These are phyloP conservation scores for Leptodactylus fuscus DNA, from an alignment of 2,113 vertebrate species.

Conservation along the genomic window DNA sequence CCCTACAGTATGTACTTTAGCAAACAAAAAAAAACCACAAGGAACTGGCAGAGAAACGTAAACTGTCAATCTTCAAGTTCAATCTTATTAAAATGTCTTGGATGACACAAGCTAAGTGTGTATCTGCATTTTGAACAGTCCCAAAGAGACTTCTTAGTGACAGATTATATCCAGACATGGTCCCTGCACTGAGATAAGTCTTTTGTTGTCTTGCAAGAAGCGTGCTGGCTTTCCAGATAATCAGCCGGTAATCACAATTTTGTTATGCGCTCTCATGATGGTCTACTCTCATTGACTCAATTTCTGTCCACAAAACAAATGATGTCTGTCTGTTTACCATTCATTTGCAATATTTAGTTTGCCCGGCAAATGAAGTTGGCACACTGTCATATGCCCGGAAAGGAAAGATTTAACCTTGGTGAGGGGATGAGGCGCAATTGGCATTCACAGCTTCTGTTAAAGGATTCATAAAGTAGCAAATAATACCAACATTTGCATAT, in stretches of 20 bases:
- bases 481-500: background rate
- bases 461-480: background rate
- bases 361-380: slow-evolving; percentile 32
- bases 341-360: slow-evolving; percentile 48
- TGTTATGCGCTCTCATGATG: slow-evolving; percentile 55
- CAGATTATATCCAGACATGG: slow-evolving; percentile 57
- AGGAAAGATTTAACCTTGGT: slow-evolving; percentile 25
- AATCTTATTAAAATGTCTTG: slow-evolving; percentile 52
- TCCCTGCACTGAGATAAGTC: slow-evolving; percentile 42
- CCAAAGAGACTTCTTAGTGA: slow-evolving; percentile 55
- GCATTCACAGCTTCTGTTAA: background rate
- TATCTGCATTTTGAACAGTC: slow-evolving; percentile 58
- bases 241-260: slow-evolving; percentile 57
- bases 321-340: slow-evolving; percentile 46
- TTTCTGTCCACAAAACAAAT: slow-evolving; percentile 56
- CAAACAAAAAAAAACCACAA: slow-evolving; percentile 10
- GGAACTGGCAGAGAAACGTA: slow-evolving; percentile 16
- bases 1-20: slow-evolving; percentile 22
- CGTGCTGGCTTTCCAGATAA: slow-evolving; percentile 48
- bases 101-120: slow-evolving; percentile 56
- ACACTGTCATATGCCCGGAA: slow-evolving; percentile 31
- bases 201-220: slow-evolving; percentile 53
- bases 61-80: slow-evolving; percentile 38
- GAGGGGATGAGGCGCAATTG: background rate
- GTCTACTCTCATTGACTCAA: slow-evolving; percentile 45